Evolutionary conservation across 2,888 invertebrate genomes (phyloP), one percentile per base, ranked within the genome.

Genomic region (Temnothorax rugatulus): DNA sequence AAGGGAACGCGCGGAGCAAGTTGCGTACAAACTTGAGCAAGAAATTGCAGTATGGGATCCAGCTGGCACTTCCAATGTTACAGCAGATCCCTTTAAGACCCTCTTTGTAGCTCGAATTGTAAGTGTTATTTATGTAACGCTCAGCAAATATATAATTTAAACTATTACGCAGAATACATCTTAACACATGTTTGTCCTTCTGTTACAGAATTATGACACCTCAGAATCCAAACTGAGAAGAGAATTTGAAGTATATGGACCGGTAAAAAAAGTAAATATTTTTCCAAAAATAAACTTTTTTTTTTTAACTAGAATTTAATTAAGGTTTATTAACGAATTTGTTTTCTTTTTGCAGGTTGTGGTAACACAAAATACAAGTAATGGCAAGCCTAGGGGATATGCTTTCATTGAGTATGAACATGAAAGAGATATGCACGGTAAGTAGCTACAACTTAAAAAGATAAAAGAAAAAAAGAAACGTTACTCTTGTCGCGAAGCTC

Each of bases 391-490:
- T 13, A 96, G 99, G 91, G 99, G 99, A 87, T 99, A 99, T 96
- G 99, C 99, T 66, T 99, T 99, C 96, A 99, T 99, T 93, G 99
- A 99, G 95, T 99, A 99, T 95, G 99, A 99, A 95, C 99, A 99
- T 95, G 99, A 99, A 95, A 96, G 99, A 87, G 99, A 99, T 95
- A 99, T 99, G 99, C 99, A 99, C 96, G 98, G 99, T 99, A 96
- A 98, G 99, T 98, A 96, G 90, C 83, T 83, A 91, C 83, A 79
- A 64, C 69, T 63, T 50, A 61, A 54, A 87, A 86, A 87, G 73
- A 79, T 88, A 86, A 86, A 85, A 57, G n/a, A 21, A 21, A 52
- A n/a, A 52, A 83, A 61, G 3, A 34, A 59, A 47, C 15, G 21
- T 18, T n/a, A 59, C 50, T 84, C 71, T 83, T 86, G 29, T 85